phyloP scores from a whole-genome alignment of 2,888 invertebrate genomes.

The Noctua pronuba region DNA sequence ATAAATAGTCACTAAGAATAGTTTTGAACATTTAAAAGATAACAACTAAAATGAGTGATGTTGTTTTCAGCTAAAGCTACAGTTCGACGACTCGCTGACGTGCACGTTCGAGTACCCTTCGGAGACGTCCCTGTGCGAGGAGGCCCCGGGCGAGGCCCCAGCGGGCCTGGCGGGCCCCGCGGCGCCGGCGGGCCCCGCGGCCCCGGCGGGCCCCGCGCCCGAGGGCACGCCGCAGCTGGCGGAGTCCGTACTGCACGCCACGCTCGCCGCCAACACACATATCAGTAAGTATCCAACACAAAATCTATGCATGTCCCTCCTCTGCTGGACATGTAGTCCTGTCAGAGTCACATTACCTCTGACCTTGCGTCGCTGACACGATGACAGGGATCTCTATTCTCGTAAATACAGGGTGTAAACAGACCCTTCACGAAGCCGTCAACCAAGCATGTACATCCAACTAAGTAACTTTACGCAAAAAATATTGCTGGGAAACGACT shows the following conservation, averaged over 20 bases:
- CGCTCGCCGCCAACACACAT: conserved; percentile 83
- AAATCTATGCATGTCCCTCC: not conserved
- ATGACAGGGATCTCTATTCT: not conserved
- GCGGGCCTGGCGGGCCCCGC: not conserved
- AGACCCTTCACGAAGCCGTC: too few species aligned
- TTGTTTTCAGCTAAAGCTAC: conserved; percentile 94
- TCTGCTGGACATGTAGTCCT: not conserved
- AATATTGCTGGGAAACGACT: too few species aligned
- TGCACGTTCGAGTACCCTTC: conserved; percentile 98
- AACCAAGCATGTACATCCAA: too few species aligned
- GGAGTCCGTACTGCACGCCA: conserved; percentile 64
- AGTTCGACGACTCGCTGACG: conserved; percentile 96
- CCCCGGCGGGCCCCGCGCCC: not conserved
- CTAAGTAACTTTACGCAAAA: too few species aligned
- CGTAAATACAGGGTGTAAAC: too few species aligned
- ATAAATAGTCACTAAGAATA: not conserved
- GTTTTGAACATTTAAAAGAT: not conserved
- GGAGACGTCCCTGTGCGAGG: conserved; percentile 95
- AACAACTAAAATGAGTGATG: not conserved
- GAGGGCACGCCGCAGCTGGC: conserved; percentile 60
- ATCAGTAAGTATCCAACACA: conserved; percentile 72
- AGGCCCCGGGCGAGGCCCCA: conserved; percentile 71
- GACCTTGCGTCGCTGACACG: not conserved
- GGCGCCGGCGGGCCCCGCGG: conserved; percentile 25
- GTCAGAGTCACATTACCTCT: not conserved